Percentiles rank a stretch among this genome's conserved stretches.
Conservation (phyloP, 2,797 vertebrate genomes). For the Hoplostethus atlanticus region DNA sequence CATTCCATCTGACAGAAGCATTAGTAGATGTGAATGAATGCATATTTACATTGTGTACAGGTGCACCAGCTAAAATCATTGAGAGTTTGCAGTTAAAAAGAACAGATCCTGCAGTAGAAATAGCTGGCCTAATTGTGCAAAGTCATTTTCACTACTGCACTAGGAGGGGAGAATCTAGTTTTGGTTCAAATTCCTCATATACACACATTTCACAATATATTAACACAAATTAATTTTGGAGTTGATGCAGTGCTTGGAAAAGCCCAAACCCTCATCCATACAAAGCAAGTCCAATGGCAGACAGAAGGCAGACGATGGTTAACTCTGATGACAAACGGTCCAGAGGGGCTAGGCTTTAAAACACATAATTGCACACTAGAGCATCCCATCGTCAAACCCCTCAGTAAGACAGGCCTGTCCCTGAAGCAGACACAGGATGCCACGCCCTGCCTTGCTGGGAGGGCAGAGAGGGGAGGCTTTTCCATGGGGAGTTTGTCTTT, state of each 20-base stretch:
- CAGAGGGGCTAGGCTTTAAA: conserved; percentile 37
- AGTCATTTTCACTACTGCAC: conserved; percentile 29
- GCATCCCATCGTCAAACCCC: conserved; percentile 13
- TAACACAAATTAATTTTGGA: conserved; percentile 35
- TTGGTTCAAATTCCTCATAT: conserved; percentile 67
- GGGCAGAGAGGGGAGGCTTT: neutral
- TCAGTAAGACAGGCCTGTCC: conserved; percentile 36
- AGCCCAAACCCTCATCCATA: conserved; percentile 19
- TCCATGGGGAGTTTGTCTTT: neutral
- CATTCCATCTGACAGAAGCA: neutral
- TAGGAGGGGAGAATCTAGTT: conserved; percentile 9
- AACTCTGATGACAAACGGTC: conserved; percentile 28
- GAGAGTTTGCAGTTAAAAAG: conserved; percentile 4
- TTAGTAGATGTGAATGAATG: conserved; percentile 19
- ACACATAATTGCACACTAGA: conserved; percentile 59
- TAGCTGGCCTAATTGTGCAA: conserved; percentile 1
- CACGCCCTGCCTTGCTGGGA: neutral
- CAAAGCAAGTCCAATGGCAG: conserved; percentile 38
- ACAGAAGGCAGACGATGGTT: conserved; percentile 42
- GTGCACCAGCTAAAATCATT: conserved; percentile 8
- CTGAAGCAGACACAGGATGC: conserved; percentile 38
- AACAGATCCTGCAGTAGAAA: conserved; percentile 21
- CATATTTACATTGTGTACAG: conserved; percentile 68
- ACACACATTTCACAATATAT: conserved; percentile 69
- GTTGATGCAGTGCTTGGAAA: conserved; percentile 21